Evolutionary conservation across 2,113 vertebrate species (phyloP), one percentile per base, ranked within the genome.

Genomic region (Heptranchias perlo): DNA sequence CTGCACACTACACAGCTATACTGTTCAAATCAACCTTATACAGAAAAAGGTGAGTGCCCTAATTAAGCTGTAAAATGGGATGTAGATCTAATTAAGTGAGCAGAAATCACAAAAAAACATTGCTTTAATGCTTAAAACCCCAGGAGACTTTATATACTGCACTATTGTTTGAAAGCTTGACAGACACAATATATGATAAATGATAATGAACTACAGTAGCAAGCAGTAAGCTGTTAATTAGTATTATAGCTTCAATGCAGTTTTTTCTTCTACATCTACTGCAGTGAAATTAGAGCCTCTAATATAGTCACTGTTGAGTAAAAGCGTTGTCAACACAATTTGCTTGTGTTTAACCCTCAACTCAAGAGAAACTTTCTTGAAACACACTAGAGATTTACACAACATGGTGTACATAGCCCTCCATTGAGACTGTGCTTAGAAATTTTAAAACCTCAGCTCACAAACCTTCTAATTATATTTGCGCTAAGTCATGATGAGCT

Each of bases 101-200:
- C 94, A 73, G 47, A 95, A 95, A 73, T 95, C 69, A 69, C 65
- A 95, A 69, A 69, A 95, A 95, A 95, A 39, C 23, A 95, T 64
- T 67, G 44, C 93, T 49, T 49, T 95, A 95, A 95, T 95, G 35
- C 44, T 95, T 69, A 31, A 95, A 69, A 95, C 65, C 94, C 94
- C 94, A 95, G 94, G 94, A 95, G 94, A 95, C 94, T 49, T 95
- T 47, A 69, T 69, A 69, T 95, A 69, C 64, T 95, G 65, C 44
- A 47, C 94, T 95, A 95, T 95, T 95, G 94, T 95, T 95, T 95
- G 94, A 64, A 95, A 95, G 65, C 94, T 95, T 95, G 94, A 73
- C 94, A 95, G 94, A 73, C 65, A 95, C 64, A 95, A 95, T 95
- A 95, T 95, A 95, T 95, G 94, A 95, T 95, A 95, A 95, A 95